Evolutionary conservation across 2,888 invertebrate species (phyloP).

Genomic region (Imbricaverruca yamaguchii): DNA sequence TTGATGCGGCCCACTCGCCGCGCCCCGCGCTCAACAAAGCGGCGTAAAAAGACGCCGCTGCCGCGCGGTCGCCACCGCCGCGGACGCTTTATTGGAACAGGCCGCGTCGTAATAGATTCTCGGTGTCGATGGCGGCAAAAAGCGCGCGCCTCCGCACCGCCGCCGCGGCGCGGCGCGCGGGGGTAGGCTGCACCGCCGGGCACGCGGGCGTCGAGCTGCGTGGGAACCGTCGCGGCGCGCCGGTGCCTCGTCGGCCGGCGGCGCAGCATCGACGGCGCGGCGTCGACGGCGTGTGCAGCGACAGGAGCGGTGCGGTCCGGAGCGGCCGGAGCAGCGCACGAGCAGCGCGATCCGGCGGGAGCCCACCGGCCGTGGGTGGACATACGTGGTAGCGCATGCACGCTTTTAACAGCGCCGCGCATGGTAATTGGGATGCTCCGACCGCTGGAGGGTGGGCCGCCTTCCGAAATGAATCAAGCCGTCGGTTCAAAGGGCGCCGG

Average conservation of each 20-base stretch:
- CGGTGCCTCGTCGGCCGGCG: too few species aligned
- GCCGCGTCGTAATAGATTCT: conserved; percentile 7
- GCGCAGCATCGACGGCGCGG: too few species aligned
- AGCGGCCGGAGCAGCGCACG: too few species aligned
- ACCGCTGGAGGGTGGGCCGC: not conserved
- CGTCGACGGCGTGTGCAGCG: too few species aligned
- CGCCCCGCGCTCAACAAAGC: not conserved
- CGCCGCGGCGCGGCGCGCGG: not conserved
- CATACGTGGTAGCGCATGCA: not conserved
- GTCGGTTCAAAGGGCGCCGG: not conserved
- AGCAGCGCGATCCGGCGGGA: not conserved
- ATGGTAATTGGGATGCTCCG: not conserved
- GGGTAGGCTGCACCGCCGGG: not conserved
- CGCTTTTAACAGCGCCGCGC: not conserved
- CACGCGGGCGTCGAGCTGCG: not conserved
- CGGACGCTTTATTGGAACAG: conserved; percentile 4
- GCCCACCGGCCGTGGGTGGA: not conserved
- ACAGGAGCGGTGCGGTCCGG: too few species aligned
- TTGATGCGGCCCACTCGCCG: not conserved
- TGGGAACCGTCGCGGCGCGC: too few species aligned
- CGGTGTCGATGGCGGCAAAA: not conserved
- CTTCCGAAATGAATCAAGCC: not conserved
- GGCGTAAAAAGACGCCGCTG: not conserved
- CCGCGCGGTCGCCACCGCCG: not conserved
- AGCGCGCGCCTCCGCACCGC: not conserved